Evolutionary conservation across 1,140 invertebrate genomes (phyloP).

Genomic region (Alviniconcha marisindica): DNA sequence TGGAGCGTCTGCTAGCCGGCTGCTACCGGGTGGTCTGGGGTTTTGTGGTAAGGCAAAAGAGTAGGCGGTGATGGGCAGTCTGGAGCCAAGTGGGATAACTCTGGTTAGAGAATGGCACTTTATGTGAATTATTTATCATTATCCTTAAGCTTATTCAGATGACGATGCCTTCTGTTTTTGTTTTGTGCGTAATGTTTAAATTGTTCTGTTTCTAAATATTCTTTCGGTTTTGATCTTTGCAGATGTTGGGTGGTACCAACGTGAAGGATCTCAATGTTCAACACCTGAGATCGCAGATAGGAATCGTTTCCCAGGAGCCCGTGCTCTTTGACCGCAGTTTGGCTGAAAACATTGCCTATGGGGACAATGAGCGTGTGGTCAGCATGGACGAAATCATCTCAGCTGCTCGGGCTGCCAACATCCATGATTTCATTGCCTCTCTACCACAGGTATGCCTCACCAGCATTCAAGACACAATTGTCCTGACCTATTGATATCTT

Average conservation of each 20-base stretch:
- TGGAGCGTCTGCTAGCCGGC: too few species aligned
- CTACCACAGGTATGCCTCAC: conserved; percentile 80
- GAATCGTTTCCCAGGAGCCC: conserved; percentile 89
- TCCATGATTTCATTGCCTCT: conserved; percentile 89
- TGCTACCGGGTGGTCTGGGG: too few species aligned
- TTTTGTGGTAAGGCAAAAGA: too few species aligned
- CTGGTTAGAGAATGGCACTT: too few species aligned
- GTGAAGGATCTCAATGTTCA: conserved; percentile 72
- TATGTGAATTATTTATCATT: too few species aligned
- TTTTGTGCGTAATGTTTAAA: too few species aligned
- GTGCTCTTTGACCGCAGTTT: conserved; percentile 92
- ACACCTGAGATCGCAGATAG: conserved; percentile 81
- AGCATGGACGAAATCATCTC: conserved; percentile 86
- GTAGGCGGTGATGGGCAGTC: too few species aligned
- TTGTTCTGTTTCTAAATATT: too few species aligned
- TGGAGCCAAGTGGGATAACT: too few species aligned
- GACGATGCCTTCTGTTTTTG: too few species aligned
- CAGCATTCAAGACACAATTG: neutral
- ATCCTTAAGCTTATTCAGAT: too few species aligned
- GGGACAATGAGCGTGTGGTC: conserved; percentile 84
- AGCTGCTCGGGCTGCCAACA: conserved; percentile 90
- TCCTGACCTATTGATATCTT: neutral
- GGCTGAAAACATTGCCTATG: conserved; percentile 92
- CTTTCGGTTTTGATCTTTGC: too few species aligned
- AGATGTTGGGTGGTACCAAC: conserved; percentile 80